Base-by-base conservation (phyloP, 2,113 vertebrate species). In the Phyllostomus discolor region DNA sequence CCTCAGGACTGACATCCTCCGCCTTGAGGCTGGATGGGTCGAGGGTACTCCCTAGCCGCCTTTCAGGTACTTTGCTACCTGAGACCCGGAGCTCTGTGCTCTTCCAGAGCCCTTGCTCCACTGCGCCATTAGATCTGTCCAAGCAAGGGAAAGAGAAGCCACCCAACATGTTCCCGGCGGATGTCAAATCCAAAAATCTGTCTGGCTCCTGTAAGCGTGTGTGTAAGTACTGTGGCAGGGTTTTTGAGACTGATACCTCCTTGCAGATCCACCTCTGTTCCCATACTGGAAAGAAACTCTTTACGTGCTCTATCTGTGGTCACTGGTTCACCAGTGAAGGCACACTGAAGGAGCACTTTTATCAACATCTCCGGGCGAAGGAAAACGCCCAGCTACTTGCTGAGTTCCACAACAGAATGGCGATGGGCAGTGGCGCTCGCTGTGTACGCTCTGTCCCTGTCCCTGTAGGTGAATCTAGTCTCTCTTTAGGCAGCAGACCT, bases 321-420 rank as follows among this genome's bases (percentile, higher is more conserved):
- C 99, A 99, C 97, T 98, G 99, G 82, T 99, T 99, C 97, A 99
- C 99, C 9, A 99, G 99, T 97, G 99, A 99, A 99, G 99, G 99
- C 95, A 99, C 99, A 98, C 99, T 99, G 82, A 99, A 99, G 98
- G 99, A 99, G 97, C 99, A 99, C 98, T 99, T 99, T 97, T 99
- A 99, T 97, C 98, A 99, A 41, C 99, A 99, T 86, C 99, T 99
- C 28, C 99, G 99, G 96, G 99, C 99, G 90, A 98, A 99, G 98
- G 99, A 99, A 98, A 99, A 99, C 98, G 99, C 99, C 33, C 99
- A 99, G 96, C 99, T 99, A 0, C 99, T 99, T 95, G 99, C 99
- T 0, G 99, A 99, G 97, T 99, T 99, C 98, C 99, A 99, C 94
- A 99, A 99, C 98, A 99, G 98, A 88, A 98, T 99, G 91, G 98